Conservation (phyloP, 2,113 vertebrate genomes). For the Meleagris gallopavo region DNA sequence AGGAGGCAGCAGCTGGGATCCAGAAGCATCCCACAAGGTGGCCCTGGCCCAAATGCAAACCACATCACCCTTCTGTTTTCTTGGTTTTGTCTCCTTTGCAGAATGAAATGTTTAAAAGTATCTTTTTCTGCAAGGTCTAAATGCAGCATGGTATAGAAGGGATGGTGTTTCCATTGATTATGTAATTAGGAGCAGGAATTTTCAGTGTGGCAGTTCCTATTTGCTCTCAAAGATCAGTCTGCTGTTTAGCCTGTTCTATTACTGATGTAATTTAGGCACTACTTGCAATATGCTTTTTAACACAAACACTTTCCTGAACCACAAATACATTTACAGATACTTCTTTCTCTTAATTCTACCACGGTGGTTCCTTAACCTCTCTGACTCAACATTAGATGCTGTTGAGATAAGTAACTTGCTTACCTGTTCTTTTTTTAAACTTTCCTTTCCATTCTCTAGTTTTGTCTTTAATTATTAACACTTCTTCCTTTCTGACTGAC, state of each 20-base stretch:
- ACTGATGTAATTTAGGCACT: not conserved
- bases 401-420: constrained; percentile 5
- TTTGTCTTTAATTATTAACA: constrained; percentile 66
- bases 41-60: not conserved
- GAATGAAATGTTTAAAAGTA: not conserved
- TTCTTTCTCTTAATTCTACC: not conserved
- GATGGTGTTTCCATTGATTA: not conserved
- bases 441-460: constrained; percentile 60
- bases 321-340: not conserved
- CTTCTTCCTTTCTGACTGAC: constrained; percentile 65
- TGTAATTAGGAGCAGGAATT: not conserved
- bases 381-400: not conserved
- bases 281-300: not conserved
- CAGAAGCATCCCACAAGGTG: not conserved
- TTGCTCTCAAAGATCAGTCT: not conserved
- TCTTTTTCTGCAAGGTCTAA: not conserved
- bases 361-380: not conserved
- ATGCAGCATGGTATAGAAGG: not conserved
- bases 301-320: not conserved
- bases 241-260: not conserved
- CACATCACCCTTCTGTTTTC: not conserved
- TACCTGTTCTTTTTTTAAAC: constrained; percentile 57
- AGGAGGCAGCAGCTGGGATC: not conserved
- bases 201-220: not conserved
- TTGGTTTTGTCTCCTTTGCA: not conserved